These are phyloP conservation scores for Distichodus sexfasciatus DNA, from an alignment of 2,797 vertebrate species.

Conservation along the genomic window DNA sequence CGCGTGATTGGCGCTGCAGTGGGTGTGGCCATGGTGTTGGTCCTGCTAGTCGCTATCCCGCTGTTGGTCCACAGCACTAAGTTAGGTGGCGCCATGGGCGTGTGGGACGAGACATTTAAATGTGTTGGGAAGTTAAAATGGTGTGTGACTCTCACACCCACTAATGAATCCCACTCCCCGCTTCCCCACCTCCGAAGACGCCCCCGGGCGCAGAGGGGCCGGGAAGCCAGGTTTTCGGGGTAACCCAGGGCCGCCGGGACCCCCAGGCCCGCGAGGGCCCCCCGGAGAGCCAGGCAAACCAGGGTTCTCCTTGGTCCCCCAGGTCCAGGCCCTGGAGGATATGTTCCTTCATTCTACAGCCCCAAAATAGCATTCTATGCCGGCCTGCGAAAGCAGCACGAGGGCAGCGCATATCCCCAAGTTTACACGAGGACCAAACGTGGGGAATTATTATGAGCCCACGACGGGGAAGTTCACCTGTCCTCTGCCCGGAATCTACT, in stretches of 20 bases:
- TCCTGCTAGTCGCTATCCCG: constrained; percentile 93
- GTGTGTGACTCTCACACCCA: constrained; percentile 80
- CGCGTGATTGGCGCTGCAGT: constrained; percentile 91
- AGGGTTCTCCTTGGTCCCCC: constrained; percentile 78
- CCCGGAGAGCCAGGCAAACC: constrained; percentile 78
- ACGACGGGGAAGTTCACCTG: constrained; percentile 87
- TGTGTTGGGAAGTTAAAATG: no score
- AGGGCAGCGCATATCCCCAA: constrained; percentile 83
- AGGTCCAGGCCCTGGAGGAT: constrained; percentile 78
- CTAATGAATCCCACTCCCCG: constrained; percentile 61
- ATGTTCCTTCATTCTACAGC: constrained; percentile 79
- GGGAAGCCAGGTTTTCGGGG: constrained; percentile 83
- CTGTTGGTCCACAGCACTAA: constrained; percentile 94
- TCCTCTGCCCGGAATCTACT: constrained; percentile 83
- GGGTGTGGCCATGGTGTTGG: constrained; percentile 94
- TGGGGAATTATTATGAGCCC: constrained; percentile 87
- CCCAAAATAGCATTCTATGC: constrained; percentile 87
- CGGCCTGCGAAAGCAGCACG: constrained; percentile 81
- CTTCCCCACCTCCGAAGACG: constrained; percentile 77
- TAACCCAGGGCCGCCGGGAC: constrained; percentile 78
- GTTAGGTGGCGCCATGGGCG: constrained; percentile 75
- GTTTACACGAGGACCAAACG: constrained; percentile 86
- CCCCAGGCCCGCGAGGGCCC: constrained; percentile 74
- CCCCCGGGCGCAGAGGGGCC: constrained; percentile 76
- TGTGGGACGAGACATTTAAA: no score